Evolutionary conservation across 2,888 invertebrate species (phyloP).

Genomic region (Tachina grossa): DNA sequence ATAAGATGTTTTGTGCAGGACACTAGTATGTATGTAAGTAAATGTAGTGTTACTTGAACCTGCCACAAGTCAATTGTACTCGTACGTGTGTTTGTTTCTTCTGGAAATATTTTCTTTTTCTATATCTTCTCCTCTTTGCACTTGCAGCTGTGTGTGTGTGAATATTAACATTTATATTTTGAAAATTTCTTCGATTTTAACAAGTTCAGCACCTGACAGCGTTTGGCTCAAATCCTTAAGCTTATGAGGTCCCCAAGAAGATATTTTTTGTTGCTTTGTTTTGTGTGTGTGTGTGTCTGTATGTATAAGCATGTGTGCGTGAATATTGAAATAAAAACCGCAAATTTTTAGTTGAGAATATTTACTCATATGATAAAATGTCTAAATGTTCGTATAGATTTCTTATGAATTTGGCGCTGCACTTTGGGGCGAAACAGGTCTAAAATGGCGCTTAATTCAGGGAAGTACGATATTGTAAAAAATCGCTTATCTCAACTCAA

Average conservation of each 20-base stretch:
- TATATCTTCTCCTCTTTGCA: background rate
- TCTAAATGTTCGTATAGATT: slow-evolving; percentile 36
- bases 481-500: no score
- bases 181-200: slow-evolving; percentile 65
- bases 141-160: background rate
- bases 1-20: no score
- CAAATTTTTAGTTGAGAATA: slow-evolving; percentile 51
- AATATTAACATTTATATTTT: slow-evolving; percentile 32
- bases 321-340: slow-evolving; percentile 35
- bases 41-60: slow-evolving; percentile 54
- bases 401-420: slow-evolving; percentile 1
- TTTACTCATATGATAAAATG: slow-evolving; percentile 52
- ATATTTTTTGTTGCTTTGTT: slow-evolving; percentile 15
- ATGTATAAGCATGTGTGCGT: background rate
- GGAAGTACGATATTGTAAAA: no score
- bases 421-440: no score
- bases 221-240: slow-evolving; percentile 70
- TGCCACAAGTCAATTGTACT: slow-evolving; percentile 65
- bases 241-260: slow-evolving; percentile 57
- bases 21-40: no score
- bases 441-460: no score
- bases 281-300: background rate
- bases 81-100: slow-evolving; percentile 42
- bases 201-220: slow-evolving; percentile 69
- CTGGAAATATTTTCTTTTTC: slow-evolving; percentile 3